phyloP scores from a whole-genome alignment of 1,140 invertebrate genomes.

The Habropoda laboriosa region DNA sequence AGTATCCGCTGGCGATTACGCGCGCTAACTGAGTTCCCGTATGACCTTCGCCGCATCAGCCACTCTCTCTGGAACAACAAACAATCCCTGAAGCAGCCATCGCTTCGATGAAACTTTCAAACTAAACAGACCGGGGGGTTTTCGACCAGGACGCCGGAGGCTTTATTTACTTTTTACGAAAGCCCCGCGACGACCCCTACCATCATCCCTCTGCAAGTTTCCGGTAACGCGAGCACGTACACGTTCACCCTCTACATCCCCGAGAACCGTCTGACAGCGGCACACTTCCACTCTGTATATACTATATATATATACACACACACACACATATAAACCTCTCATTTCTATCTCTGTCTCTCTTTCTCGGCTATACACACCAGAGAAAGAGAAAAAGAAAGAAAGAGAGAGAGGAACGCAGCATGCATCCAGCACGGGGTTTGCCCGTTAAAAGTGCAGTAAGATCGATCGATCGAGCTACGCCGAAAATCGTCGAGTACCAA shows the following conservation, averaged over 20 bases:
- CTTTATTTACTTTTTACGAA: slow-evolving; percentile 65
- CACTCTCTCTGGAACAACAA: slow-evolving; percentile 72
- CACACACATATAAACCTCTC: not conserved
- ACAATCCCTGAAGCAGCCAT: slow-evolving; percentile 61
- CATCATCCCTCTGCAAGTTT: slow-evolving; percentile 1
- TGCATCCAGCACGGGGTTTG: slow-evolving; percentile 19
- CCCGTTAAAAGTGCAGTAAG: slow-evolving; percentile 44
- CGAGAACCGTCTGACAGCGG: not conserved
- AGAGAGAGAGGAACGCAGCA: no score
- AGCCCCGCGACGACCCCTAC: slow-evolving; percentile 27
- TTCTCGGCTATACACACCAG: no score
- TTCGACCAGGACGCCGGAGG: slow-evolving; percentile 24
- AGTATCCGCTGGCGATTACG: slow-evolving; percentile 65
- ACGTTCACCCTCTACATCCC: not conserved
- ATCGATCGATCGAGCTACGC: slow-evolving; percentile 60
- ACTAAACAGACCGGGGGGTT: slow-evolving; percentile 51
- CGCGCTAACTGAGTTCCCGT: slow-evolving; percentile 69
- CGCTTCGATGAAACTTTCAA: slow-evolving; percentile 59
- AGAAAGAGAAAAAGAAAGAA: no score
- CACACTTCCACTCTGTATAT: not conserved
- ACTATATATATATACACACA: no score
- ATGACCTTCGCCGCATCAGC: slow-evolving; percentile 67
- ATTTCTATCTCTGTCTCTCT: not conserved
- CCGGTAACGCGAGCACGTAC: not conserved
- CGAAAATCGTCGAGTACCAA: slow-evolving; percentile 60